A percentile compares a stretch with the other conserved stretches of the same genome.
Evolutionary conservation across 2,888 invertebrate genomes (phyloP).

Genomic region (Drosophila melanosoma): DNA sequence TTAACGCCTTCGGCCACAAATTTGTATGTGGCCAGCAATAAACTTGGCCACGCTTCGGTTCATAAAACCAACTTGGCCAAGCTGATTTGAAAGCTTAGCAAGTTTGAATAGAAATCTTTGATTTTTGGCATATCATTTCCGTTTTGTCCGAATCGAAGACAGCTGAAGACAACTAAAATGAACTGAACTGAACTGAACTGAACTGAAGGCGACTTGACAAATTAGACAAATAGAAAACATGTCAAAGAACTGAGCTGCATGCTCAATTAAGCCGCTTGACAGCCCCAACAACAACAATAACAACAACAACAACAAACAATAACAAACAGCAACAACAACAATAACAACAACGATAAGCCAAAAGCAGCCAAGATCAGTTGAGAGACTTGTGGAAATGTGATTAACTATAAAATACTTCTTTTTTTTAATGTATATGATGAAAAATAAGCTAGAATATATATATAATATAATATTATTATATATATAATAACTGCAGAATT

Average conservation of each 20-base stretch:
- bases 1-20: conserved; percentile 15
- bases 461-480: too few species aligned
- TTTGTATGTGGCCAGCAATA: not conserved
- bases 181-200: conserved; percentile 24
- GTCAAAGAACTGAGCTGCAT: conserved; percentile 68
- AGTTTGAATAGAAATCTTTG: conserved; percentile 24
- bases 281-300: conserved; percentile 29
- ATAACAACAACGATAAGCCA: conserved; percentile 17
- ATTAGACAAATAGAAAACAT: conserved; percentile 79
- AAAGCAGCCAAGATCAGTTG: conserved; percentile 49
- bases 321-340: conserved; percentile 13
- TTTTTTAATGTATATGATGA: not conserved
- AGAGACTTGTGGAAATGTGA: not conserved
- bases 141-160: conserved; percentile 44
- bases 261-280: conserved; percentile 76
- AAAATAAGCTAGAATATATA: not conserved
- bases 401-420: conserved; percentile 21
- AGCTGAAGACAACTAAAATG: conserved; percentile 14
- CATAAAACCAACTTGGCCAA: not conserved
- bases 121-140: conserved; percentile 75
- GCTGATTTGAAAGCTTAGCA: conserved; percentile 39
- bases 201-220: conserved; percentile 67
- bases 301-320: conserved; percentile 15
- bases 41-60: conserved; percentile 58
- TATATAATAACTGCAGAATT: too few species aligned